Conservation (phyloP, 2,888 invertebrate species). For the Drosophila imparisetae region DNA sequence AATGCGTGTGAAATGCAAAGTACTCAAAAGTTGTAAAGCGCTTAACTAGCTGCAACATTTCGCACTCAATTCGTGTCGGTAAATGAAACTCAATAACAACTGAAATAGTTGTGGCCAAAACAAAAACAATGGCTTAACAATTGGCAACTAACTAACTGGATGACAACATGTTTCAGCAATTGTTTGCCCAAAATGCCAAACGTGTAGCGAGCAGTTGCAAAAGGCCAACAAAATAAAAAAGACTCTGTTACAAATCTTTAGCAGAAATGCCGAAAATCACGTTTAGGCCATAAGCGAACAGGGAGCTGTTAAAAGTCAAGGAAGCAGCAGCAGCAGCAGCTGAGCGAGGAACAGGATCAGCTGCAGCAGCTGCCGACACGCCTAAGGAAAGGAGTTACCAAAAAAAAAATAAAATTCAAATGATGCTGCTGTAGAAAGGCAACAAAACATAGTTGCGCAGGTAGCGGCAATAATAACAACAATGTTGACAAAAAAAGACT, state of each 20-base stretch:
- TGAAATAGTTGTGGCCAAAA: background rate
- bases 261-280: constrained; percentile 72
- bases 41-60: constrained; percentile 42
- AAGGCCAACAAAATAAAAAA: background rate
- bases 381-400: constrained; percentile 9
- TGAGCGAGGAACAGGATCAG: constrained; percentile 21
- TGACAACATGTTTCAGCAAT: constrained; percentile 80
- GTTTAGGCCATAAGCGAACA: constrained; percentile 68
- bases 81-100: constrained; percentile 32
- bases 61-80: constrained; percentile 55
- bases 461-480: constrained; percentile 47
- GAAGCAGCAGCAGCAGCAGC: constrained; percentile 17
- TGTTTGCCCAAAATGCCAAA: constrained; percentile 73
- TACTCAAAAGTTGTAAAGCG: constrained; percentile 1
- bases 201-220: constrained; percentile 56
- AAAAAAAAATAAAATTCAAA: background rate
- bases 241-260: constrained; percentile 46
- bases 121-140: constrained; percentile 30
- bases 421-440: background rate
- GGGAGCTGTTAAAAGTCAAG: constrained; percentile 12
- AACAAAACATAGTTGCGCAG: constrained; percentile 44
- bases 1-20: constrained; percentile 10
- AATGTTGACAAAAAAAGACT: constrained; percentile 44
- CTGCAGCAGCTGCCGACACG: constrained; percentile 19
- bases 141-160: constrained; percentile 69